phyloP scores from a whole-genome alignment of 2,113 vertebrate species.

The Albula glossodonta region DNA sequence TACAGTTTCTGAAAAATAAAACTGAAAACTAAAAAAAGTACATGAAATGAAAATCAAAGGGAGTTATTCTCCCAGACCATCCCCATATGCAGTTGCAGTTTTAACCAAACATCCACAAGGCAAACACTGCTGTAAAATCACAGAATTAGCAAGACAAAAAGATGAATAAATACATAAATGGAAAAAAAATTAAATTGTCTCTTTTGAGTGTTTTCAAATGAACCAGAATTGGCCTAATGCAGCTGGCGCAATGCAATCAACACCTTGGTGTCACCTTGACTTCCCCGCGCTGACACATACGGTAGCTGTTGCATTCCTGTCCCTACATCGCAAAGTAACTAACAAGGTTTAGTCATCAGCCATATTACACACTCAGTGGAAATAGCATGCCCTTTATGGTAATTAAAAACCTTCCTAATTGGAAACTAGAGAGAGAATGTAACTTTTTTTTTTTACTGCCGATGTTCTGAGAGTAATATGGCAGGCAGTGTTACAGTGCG shows the following conservation, averaged over 20 bases:
- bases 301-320: not conserved
- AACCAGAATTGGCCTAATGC: constrained; percentile 4
- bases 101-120: not conserved
- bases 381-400: constrained; percentile 15
- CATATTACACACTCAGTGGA: not conserved
- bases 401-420: constrained; percentile 16
- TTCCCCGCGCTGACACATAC: constrained; percentile 1
- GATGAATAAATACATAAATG: not conserved
- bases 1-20: not conserved
- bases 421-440: not conserved
- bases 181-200: not conserved
- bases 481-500: not conserved
- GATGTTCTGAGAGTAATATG: not conserved
- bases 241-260: not conserved
- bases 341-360: constrained; percentile 16
- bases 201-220: constrained; percentile 13
- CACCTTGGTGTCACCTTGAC: constrained; percentile 15
- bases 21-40: not conserved
- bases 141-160: not conserved
- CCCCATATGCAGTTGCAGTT: not conserved
- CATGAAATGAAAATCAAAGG: not conserved
- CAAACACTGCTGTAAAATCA: not conserved
- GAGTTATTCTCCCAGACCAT: not conserved
- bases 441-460: not conserved
- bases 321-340: constrained; percentile 1